Conservation (phyloP, 1,140 invertebrate genomes). For the Magallana angulata region DNA sequence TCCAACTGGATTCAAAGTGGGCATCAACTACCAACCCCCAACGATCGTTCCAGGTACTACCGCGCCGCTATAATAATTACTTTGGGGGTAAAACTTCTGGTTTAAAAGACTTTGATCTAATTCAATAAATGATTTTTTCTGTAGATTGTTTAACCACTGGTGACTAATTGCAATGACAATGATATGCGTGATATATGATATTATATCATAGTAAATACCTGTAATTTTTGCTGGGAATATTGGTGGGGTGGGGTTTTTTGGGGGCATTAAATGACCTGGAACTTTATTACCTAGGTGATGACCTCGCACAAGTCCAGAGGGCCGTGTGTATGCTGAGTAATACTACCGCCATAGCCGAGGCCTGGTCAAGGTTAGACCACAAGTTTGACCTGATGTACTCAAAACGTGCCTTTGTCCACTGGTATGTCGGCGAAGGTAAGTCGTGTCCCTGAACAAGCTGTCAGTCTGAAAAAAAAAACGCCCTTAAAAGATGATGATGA, state of each 20-base stretch:
- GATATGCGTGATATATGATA: no score
- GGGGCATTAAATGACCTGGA: background rate
- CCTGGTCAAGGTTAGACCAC: conserved; percentile 84
- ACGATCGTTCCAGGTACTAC: conserved; percentile 86
- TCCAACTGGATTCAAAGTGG: conserved; percentile 85
- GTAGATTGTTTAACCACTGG: no score
- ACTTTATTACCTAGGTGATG: conserved; percentile 60
- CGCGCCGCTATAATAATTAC: no score
- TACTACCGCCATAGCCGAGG: conserved; percentile 83
- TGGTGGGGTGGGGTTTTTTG: no score
- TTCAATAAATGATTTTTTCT: no score
- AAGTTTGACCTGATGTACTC: conserved; percentile 83
- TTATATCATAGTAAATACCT: no score
- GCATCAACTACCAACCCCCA: conserved; percentile 73
- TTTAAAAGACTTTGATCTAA: background rate
- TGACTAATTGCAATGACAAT: no score
- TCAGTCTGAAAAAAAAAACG: no score
- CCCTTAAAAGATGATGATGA: no score
- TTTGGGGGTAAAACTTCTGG: no score
- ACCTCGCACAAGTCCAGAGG: conserved; percentile 56
- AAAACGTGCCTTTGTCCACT: conserved; percentile 82
- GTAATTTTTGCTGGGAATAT: no score
- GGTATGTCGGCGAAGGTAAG: conserved; percentile 81
- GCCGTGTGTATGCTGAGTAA: conserved; percentile 74
- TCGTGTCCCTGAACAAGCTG: background rate